Conservation (phyloP, 2,888 invertebrate genomes). For the Cheilosia scutellata region DNA sequence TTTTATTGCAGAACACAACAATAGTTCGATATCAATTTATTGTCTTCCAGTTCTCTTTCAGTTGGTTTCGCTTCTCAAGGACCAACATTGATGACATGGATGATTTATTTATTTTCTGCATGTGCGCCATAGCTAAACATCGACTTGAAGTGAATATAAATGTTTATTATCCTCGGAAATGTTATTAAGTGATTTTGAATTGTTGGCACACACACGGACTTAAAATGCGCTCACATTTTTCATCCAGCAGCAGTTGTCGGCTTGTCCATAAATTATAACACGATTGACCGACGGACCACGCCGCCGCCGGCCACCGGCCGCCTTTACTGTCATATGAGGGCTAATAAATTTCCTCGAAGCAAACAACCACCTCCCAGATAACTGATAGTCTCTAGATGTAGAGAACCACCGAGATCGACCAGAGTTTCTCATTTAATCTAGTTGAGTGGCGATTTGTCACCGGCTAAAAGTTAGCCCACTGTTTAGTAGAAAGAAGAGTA, state of each 20-base stretch:
- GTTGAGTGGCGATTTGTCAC: slow-evolving; percentile 84
- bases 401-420: slow-evolving; percentile 9
- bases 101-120: slow-evolving; percentile 62
- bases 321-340: slow-evolving; percentile 45
- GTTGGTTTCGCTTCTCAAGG: slow-evolving; percentile 1
- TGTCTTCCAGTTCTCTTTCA: slow-evolving; percentile 11
- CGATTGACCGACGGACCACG: slow-evolving; percentile 61
- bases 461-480: slow-evolving; percentile 54
- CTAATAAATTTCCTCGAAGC: slow-evolving; percentile 57
- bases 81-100: slow-evolving; percentile 40
- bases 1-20: slow-evolving; percentile 54
- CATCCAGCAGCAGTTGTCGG: slow-evolving; percentile 51
- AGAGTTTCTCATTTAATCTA: slow-evolving; percentile 80
- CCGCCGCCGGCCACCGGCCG: slow-evolving; percentile 14
- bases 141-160: slow-evolving; percentile 70
- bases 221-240: slow-evolving; percentile 68
- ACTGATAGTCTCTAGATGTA: not conserved
- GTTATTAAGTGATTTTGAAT: slow-evolving; percentile 72
- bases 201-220: slow-evolving; percentile 39
- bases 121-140: slow-evolving; percentile 39
- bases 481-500: not conserved
- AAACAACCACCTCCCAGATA: slow-evolving; percentile 8
- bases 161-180: slow-evolving; percentile 43
- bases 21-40: slow-evolving; percentile 48
- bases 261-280: slow-evolving; percentile 68